phyloP scores from a whole-genome alignment of 2,797 vertebrate species.

The Huso huso region DNA sequence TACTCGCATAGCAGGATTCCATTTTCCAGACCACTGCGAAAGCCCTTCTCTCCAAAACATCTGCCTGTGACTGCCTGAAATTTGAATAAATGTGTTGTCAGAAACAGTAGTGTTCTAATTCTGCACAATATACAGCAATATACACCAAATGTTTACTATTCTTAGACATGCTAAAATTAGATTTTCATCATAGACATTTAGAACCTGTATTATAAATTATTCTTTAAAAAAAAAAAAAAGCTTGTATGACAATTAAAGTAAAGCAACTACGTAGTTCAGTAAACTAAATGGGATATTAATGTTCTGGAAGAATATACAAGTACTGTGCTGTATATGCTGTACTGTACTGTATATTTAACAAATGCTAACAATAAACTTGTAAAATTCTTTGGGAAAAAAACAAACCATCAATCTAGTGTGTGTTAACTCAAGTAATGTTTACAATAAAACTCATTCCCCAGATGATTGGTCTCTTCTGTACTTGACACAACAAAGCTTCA shows the following conservation, averaged over 20 bases:
- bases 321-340: too few relatives aligned
- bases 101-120: background rate
- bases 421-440: too few relatives aligned
- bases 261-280: background rate
- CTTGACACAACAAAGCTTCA: background rate
- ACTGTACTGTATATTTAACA: too few relatives aligned
- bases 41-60: constrained; percentile 85
- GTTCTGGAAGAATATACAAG: too few relatives aligned
- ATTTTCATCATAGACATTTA: background rate
- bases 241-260: background rate
- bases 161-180: background rate
- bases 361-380: too few relatives aligned
- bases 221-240: too few relatives aligned
- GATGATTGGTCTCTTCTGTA: background rate
- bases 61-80: constrained; percentile 85
- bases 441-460: background rate
- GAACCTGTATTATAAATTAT: background rate
- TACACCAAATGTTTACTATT: background rate
- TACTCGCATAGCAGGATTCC: constrained; percentile 96
- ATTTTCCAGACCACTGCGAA: constrained; percentile 83
- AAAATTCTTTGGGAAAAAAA: too few relatives aligned
- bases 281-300: too few relatives aligned
- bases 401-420: too few relatives aligned
- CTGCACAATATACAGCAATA: too few relatives aligned
- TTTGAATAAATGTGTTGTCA: constrained; percentile 14